Base-by-base conservation (phyloP, 2,888 invertebrate genomes). In the Emmelina monodactyla region DNA sequence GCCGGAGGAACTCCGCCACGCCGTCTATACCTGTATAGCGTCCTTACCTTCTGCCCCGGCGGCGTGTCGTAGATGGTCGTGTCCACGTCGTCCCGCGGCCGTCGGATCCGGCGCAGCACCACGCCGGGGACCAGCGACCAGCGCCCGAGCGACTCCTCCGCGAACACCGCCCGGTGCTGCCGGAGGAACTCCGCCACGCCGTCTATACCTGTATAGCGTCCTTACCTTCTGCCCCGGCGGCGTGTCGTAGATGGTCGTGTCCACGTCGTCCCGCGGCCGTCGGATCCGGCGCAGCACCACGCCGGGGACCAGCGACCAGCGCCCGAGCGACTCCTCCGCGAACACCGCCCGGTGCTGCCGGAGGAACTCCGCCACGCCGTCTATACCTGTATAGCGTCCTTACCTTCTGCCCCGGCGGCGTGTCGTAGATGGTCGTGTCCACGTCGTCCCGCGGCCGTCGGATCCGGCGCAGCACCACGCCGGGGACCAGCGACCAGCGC, bases 381-480 rank as follows among this genome's bases (percentile, higher is more conserved):
- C 64, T 33, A 62, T 47, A 36, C 67, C 76, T 73, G 9, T n/a
- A 15, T 11, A 16, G n/a, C 6, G 11, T 11, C n/a, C 16, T 4
- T 48, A 75, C 80, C 73, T 79, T 79, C 47, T 80, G 79, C 30
- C 80, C 81, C 13, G 80, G 81, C 28, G 81, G 81, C 1, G 81
- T 81, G 44, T 75, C 79, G 46, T 71, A 61, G 28, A 73, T 46
- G 13, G 76, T 71, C 57, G 76, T 72, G 51, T 79, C 79, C 35
- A 65, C 65, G 32, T 11, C 41, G 28, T 40, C 47, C 32, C 41
- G 46, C 13, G 30, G 38, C 41, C 57, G 59, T 7, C 59, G 50
- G 10, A 44, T 39, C 28, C 57, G 56, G 19, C 70, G 62, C 38
- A 63, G 49, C 2, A 39, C 37, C 22, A 72, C 60, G 13, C 70